Percentiles rank a stretch among this genome's conserved stretches.
These are phyloP conservation scores for Tenthredo livida DNA, from an alignment of 2,888 invertebrate genomes.

Conservation along the genomic window DNA sequence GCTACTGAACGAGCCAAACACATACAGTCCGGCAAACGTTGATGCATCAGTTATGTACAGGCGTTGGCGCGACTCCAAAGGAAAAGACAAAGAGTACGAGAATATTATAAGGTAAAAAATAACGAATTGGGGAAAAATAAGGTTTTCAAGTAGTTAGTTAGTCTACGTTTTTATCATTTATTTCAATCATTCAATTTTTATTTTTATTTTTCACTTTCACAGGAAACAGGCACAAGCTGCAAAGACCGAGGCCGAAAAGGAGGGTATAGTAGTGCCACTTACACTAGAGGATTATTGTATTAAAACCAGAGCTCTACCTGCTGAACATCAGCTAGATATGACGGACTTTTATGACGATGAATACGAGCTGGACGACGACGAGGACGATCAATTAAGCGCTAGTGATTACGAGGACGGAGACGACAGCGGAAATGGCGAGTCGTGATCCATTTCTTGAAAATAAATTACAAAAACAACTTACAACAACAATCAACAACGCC, in stretches of 20 bases:
- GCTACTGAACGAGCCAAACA: slow-evolving; percentile 99
- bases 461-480: background rate
- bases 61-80: slow-evolving; percentile 98
- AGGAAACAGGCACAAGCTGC: slow-evolving; percentile 99
- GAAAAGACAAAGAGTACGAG: slow-evolving; percentile 99
- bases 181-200: no score
- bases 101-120: slow-evolving; percentile 93
- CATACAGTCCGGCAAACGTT: slow-evolving; percentile 99
- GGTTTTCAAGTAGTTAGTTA: background rate
- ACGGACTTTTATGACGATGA: slow-evolving; percentile 98
- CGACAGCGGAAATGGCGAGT: slow-evolving; percentile 95
- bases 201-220: slow-evolving; percentile 45
- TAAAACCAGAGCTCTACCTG: slow-evolving; percentile 93
- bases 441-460: slow-evolving; percentile 83
- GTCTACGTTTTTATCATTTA: background rate
- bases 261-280: slow-evolving; percentile 97
- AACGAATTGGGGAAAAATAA: background rate
- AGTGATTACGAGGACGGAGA: slow-evolving; percentile 89
- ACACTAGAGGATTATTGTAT: slow-evolving; percentile 99
- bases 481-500: background rate
- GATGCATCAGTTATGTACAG: slow-evolving; percentile 99
- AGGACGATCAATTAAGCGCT: slow-evolving; percentile 84
- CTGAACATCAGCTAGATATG: slow-evolving; percentile 92
- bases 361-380: slow-evolving; percentile 90
- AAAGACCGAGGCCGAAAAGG: slow-evolving; percentile 96